Evolutionary conservation across 2,113 vertebrate species (phyloP).

Genomic region (Bagarius yarrelli): DNA sequence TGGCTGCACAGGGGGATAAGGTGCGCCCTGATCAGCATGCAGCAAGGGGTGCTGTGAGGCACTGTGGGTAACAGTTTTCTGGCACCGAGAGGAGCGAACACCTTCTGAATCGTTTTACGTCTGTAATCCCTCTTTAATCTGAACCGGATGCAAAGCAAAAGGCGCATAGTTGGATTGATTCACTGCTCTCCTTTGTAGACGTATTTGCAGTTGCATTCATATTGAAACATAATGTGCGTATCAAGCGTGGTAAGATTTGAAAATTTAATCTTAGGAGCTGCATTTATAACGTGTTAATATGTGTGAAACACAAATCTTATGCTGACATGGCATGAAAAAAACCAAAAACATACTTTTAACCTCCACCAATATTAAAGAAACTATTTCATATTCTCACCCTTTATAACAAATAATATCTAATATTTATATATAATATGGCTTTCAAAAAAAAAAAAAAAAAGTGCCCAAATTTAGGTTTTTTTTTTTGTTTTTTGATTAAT

Average conservation of each 20-base stretch:
- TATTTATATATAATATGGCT: slow-evolving; percentile 67
- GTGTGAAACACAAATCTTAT: background rate
- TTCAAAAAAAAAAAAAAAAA: slow-evolving; percentile 83
- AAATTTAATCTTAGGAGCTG: background rate
- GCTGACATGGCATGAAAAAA: background rate
- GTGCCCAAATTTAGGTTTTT: slow-evolving; percentile 70
- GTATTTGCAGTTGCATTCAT: too few relatives aligned
- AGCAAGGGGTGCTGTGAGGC: slow-evolving; percentile 49
- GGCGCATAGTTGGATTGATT: background rate
- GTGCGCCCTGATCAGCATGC: slow-evolving; percentile 36
- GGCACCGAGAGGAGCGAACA: slow-evolving; percentile 6
- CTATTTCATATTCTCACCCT: slow-evolving; percentile 41
- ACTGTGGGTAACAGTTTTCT: slow-evolving; percentile 56
- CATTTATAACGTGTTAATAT: background rate
- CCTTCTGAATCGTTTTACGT: slow-evolving; percentile 13
- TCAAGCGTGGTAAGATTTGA: background rate
- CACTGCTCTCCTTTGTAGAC: background rate
- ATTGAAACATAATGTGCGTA: slow-evolving; percentile 16
- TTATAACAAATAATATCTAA: slow-evolving; percentile 74
- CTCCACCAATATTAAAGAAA: slow-evolving; percentile 33
- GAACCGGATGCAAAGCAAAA: slow-evolving; percentile 17
- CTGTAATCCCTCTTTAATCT: background rate
- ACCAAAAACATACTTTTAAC: background rate
- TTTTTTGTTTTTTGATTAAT: slow-evolving; percentile 69
- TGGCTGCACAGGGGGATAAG: slow-evolving; percentile 3